Conservation (phyloP, 1,140 invertebrate species). For the Lepeophtheirus salmonis region DNA sequence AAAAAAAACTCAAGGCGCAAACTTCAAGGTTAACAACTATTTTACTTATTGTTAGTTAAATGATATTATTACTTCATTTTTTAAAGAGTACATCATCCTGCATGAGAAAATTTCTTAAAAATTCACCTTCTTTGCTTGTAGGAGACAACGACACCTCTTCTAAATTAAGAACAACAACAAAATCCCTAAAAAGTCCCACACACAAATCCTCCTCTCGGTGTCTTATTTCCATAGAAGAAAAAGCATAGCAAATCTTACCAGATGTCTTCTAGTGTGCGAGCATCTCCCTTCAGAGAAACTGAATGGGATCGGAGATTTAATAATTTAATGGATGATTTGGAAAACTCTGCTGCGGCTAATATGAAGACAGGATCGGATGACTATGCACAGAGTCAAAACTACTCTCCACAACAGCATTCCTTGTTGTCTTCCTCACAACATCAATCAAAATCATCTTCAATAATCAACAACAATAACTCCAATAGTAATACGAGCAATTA, state of each 20-base stretch:
- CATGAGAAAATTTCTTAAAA: background rate
- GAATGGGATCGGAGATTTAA: slow-evolving; percentile 16
- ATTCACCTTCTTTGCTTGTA: background rate
- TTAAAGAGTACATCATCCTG: too few relatives aligned
- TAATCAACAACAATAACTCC: background rate
- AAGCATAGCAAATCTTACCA: too few relatives aligned
- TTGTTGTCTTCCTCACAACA: too few relatives aligned
- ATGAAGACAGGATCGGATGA: too few relatives aligned
- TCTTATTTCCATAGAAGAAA: background rate
- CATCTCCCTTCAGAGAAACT: slow-evolving; percentile 10
- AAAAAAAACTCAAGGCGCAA: background rate
- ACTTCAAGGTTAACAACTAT: background rate
- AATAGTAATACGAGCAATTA: background rate
- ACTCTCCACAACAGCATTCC: too few relatives aligned
- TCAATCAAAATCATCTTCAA: too few relatives aligned
- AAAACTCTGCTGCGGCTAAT: slow-evolving; percentile 12
- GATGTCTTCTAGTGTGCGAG: background rate
- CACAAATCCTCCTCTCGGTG: background rate
- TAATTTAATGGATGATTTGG: slow-evolving; percentile 16
- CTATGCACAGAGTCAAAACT: too few relatives aligned
- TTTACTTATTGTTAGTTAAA: background rate
- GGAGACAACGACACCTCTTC: background rate
- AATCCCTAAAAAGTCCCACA: too few relatives aligned
- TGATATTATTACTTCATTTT: background rate
- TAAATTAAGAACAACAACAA: too few relatives aligned